Base-by-base conservation (phyloP, 2,888 invertebrate genomes). In the Microctonus aethiopoides region DNA sequence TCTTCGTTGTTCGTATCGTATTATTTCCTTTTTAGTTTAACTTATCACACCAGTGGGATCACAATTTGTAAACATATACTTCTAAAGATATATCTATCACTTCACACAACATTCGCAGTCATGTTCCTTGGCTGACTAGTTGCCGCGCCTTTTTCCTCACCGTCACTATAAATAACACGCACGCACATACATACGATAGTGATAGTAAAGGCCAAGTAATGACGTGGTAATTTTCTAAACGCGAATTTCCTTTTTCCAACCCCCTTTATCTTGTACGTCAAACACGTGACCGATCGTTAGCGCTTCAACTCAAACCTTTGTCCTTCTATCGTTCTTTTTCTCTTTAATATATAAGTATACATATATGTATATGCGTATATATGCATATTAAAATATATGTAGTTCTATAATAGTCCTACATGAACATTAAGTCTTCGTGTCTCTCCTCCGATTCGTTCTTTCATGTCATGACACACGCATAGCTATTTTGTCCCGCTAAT, bases 221-320 rank as follows among this genome's bases (percentile, higher is more conserved):
- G 81, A 83, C 82, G 79, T 74, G 80, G 82, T 83, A 84, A 84
- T 84, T 84, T 81, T 79, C 81, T 82, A 84, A 83, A 83, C 80
- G 80, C 78, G 80, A 84, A 83, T 81, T 84, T 84, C 82, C 82
- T 81, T 76, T 77, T 75, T 74, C 72, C 71, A 70, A 54, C 54
- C 29, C 76, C 72, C 77, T 77, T 79, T 80, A 77, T 79, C 76
- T 76, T 32, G 65, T 67, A 65, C 72, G 75, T 73, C 77, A 75
- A 71, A 74, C 83, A 80, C 81, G 83, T 79, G 81, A 78, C 78
- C 73, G 74, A 70, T 80, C 79, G 78, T 80, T 80, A 81, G 73
- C 76, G 73, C 70, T 54, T 57, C 54, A 60, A 59, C 54, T 39
- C 61, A 24, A 13, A 39, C 24, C 22, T 60, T 26, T 39, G 29